These are phyloP conservation scores for Ypsolopha scabrella DNA, from an alignment of 2,888 invertebrate species.

Conservation along the genomic window DNA sequence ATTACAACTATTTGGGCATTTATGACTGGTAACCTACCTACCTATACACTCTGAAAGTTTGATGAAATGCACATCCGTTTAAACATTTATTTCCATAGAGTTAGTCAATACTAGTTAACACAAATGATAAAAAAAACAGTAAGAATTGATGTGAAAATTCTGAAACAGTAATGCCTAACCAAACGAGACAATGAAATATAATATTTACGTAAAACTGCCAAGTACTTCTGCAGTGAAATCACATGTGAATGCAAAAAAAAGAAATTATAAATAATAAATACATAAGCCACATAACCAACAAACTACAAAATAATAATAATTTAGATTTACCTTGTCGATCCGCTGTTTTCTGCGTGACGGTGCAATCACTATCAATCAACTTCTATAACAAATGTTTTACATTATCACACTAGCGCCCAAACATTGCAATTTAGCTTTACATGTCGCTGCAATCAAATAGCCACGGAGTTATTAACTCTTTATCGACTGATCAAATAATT, in stretches of 20 bases:
- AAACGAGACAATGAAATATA: not conserved
- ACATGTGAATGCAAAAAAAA: conserved; percentile 68
- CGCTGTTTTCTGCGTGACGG: conserved; percentile 20
- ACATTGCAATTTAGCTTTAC: not conserved
- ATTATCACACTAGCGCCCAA: not conserved
- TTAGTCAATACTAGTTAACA: not conserved
- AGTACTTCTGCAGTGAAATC: conserved; percentile 66
- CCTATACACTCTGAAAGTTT: not conserved
- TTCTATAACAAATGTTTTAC: not conserved
- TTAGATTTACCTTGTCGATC: conserved; percentile 40
- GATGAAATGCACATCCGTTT: conserved; percentile 1
- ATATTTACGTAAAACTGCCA: conserved; percentile 32
- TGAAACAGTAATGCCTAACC: not conserved
- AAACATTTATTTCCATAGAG: not conserved
- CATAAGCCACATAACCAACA: conserved; percentile 65
- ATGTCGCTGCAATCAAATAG: not conserved
- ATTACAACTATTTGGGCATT: too few species aligned
- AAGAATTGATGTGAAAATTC: not conserved
- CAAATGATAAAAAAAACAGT: not conserved
- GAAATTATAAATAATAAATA: conserved; percentile 61
- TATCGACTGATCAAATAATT: not conserved
- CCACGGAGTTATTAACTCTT: not conserved
- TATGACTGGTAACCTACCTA: too few species aligned
- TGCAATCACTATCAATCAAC: not conserved
- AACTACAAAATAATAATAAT: conserved; percentile 24